Conservation (phyloP, 2,113 vertebrate genomes). For the Gadus chalcogrammus region DNA sequence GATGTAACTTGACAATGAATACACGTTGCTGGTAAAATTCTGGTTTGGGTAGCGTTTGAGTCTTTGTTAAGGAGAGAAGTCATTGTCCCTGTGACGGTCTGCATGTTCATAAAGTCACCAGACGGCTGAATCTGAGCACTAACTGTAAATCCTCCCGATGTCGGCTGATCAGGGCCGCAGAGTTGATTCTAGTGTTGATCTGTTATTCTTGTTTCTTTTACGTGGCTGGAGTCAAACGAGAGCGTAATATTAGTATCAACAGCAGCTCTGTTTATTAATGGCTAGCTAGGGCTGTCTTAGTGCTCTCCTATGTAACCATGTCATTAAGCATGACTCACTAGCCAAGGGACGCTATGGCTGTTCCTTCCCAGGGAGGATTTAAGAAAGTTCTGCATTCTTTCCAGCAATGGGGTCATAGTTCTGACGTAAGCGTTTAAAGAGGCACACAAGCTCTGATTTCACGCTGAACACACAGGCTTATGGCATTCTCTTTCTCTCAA, state of each 20-base stretch:
- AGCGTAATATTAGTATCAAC: neutral
- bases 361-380: slow-evolving; percentile 22
- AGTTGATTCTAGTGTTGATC: no score
- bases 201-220: no score
- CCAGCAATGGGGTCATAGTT: slow-evolving; percentile 41
- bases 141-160: no score
- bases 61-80: neutral
- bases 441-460: slow-evolving; percentile 50
- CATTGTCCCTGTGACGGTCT: neutral
- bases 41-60: neutral
- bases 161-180: no score
- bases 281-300: neutral
- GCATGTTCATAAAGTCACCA: no score
- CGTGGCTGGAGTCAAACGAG: no score
- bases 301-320: neutral
- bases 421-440: slow-evolving; percentile 48
- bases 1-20: slow-evolving; percentile 14
- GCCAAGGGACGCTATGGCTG: neutral
- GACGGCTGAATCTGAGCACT: no score
- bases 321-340: slow-evolving; percentile 16
- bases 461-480: slow-evolving; percentile 25
- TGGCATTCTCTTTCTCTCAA: neutral
- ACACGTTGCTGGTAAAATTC: slow-evolving; percentile 7
- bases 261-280: neutral
- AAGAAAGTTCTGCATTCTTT: slow-evolving; percentile 49